Conservation (phyloP, 2,113 vertebrate species). For the Rhodinocichla rosea region DNA sequence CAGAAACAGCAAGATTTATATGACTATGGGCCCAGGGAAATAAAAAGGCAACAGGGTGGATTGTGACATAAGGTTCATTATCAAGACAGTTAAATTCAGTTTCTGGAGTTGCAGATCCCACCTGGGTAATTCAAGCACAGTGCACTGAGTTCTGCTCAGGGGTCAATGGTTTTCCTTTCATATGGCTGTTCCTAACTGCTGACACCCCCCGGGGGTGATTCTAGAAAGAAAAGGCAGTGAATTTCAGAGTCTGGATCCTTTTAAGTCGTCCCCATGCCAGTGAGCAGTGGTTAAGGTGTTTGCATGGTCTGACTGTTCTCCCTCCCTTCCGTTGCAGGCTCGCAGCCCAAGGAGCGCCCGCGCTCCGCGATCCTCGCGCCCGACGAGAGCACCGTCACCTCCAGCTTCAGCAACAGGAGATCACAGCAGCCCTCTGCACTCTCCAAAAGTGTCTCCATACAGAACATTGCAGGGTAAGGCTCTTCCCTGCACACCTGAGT, state of each 20-base stretch:
- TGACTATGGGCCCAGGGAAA: background rate
- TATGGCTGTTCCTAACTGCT: background rate
- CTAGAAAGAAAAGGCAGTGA: background rate
- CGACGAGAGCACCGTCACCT: conserved; percentile 74
- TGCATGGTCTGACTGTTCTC: background rate
- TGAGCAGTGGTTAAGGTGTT: fast-evolving
- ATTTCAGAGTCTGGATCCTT: background rate
- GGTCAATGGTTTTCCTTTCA: fast-evolving
- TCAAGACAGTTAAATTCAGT: background rate
- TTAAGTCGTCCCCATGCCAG: fast-evolving
- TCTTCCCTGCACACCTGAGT: background rate
- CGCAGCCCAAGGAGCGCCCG: conserved; percentile 87
- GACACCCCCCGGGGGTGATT: background rate
- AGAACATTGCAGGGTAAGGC: conserved; percentile 95
- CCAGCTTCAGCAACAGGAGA: conserved; percentile 71
- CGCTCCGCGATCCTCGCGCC: conserved; percentile 89
- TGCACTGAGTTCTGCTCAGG: background rate
- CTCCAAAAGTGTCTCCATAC: conserved; percentile 95
- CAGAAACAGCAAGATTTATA: background rate
- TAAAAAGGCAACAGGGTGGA: background rate
- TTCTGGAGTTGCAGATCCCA: background rate
- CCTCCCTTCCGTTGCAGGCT: conserved; percentile 62
- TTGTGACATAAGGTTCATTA: background rate
- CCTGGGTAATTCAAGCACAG: background rate
- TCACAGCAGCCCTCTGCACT: conserved; percentile 80